Conservation (phyloP, 1,140 invertebrate species). For the Ceratina australensis region DNA sequence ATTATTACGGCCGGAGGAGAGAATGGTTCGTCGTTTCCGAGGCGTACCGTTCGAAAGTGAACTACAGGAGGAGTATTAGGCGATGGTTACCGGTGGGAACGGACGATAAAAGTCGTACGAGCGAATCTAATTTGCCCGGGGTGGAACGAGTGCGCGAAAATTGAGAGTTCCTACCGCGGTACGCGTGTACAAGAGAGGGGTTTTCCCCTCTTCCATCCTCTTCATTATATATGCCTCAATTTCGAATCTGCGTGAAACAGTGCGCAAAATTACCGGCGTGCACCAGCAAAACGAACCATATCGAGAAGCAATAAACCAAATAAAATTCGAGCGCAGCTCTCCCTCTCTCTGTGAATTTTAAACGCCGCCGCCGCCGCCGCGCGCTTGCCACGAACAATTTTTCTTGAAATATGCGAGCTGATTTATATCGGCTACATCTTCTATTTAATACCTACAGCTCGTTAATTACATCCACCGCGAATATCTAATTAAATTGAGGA, state of each 20-base stretch:
- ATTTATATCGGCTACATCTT: neutral
- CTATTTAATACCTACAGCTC: neutral
- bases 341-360: conserved; percentile 16
- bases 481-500: conserved; percentile 9
- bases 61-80: conserved; percentile 44
- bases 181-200: conserved; percentile 9
- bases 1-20: conserved; percentile 46
- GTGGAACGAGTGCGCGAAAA: conserved; percentile 44
- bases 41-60: conserved; percentile 42
- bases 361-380: neutral
- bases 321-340: conserved; percentile 1
- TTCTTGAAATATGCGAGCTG: neutral
- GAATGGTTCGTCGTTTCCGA: conserved; percentile 39
- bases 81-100: conserved; percentile 49
- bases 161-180: conserved; percentile 48
- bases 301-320: conserved; percentile 25
- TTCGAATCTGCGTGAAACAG: conserved; percentile 34
- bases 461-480: neutral
- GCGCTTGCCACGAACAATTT: neutral
- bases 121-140: conserved; percentile 52
- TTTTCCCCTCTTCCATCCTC: neutral
- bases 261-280: conserved; percentile 7
- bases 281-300: conserved; percentile 19
- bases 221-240: conserved; percentile 28
- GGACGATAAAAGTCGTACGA: conserved; percentile 59